These are phyloP conservation scores for Strix occidentalis DNA, from an alignment of 2,797 vertebrate species.

Conservation along the genomic window DNA sequence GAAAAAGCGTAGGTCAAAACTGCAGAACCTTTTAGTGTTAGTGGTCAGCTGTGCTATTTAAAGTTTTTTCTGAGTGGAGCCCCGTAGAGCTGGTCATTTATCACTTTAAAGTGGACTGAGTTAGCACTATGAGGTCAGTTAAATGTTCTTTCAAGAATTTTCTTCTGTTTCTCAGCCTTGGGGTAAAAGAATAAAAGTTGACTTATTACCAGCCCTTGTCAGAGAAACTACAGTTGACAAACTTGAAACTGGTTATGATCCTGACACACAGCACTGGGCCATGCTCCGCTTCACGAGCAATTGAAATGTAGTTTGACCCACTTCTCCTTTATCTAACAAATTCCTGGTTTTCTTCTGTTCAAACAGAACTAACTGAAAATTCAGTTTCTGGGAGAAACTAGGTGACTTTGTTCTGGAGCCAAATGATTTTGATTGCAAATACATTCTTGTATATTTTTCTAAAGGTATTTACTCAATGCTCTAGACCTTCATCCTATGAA, in stretches of 20 bases:
- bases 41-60: constrained; percentile 38
- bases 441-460: background rate
- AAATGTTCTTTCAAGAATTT: background rate
- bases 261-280: background rate
- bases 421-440: background rate
- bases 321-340: background rate
- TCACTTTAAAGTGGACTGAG: background rate
- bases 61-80: constrained; percentile 13
- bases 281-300: background rate
- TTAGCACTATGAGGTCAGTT: constrained; percentile 39
- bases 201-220: background rate
- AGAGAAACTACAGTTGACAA: background rate
- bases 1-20: background rate
- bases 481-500: background rate
- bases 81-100: background rate
- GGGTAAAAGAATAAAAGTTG: background rate
- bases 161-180: background rate
- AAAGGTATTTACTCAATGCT: background rate
- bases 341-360: background rate
- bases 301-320: background rate
- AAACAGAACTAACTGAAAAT: background rate
- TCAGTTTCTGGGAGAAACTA: background rate
- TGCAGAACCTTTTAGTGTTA: constrained; percentile 27
- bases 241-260: background rate
- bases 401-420: background rate